phyloP scores from a whole-genome alignment of 2,113 vertebrate species.

The Cynopterus brachyotis region DNA sequence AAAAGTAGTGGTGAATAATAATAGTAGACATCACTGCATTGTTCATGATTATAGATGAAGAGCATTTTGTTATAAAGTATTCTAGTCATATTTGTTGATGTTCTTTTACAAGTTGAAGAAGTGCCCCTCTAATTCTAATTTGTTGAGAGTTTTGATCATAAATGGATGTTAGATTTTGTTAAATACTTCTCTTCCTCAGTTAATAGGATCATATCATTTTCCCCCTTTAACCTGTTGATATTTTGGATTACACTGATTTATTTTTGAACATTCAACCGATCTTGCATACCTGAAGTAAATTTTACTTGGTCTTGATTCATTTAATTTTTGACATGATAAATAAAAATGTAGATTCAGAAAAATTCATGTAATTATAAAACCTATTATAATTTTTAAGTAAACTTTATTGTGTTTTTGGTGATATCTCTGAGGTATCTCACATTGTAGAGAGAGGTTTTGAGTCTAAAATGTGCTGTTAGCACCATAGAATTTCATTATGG shows the following conservation, averaged over 20 bases:
- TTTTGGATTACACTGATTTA: background rate
- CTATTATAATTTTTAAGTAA: constrained; percentile 48
- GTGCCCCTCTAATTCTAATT: background rate
- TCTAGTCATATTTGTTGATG: background rate
- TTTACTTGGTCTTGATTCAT: background rate
- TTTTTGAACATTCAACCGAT: background rate
- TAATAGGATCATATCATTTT: background rate
- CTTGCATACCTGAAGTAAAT: background rate
- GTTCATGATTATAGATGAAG: background rate
- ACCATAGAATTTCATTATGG: constrained; percentile 37
- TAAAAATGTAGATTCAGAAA: constrained; percentile 17
- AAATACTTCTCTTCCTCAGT: background rate
- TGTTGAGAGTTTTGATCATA: background rate
- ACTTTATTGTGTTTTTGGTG: constrained; percentile 55
- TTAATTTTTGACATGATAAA: background rate
- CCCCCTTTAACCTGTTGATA: background rate
- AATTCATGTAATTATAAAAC: constrained; percentile 5
- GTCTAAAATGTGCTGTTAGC: constrained; percentile 24
- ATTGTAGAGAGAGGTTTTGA: constrained; percentile 47
- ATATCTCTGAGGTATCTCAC: background rate
- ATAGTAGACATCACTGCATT: background rate
- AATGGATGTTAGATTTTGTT: background rate
- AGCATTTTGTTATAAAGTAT: background rate
- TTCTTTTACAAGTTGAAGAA: background rate
- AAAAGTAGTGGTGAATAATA: background rate